phyloP scores from a whole-genome alignment of 2,113 vertebrate genomes.

The Mus pahari region DNA sequence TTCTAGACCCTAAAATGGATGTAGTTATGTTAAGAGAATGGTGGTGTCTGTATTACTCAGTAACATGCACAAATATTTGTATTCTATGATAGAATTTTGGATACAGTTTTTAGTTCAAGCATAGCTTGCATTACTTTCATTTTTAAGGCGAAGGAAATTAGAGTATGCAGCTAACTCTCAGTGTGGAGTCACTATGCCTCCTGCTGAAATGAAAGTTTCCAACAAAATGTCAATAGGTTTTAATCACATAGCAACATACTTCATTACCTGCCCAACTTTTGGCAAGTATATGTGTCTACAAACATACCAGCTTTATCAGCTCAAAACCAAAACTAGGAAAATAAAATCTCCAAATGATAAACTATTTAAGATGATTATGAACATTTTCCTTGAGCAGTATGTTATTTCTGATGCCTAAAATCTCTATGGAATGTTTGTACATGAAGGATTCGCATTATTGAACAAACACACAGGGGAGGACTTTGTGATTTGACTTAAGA shows the following conservation, averaged over 20 bases:
- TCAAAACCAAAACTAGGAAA: not conserved
- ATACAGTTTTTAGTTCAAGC: not conserved
- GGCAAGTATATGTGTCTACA: not conserved
- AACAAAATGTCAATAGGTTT: not conserved
- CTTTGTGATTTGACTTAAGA: not conserved
- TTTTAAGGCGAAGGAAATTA: not conserved
- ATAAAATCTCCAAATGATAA: not conserved
- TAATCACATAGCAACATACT: not conserved
- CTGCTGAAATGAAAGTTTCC: not conserved
- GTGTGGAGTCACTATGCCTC: not conserved
- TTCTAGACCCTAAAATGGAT: not conserved
- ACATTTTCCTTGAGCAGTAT: not conserved
- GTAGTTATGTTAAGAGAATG: not conserved
- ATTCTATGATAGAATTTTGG: not conserved
- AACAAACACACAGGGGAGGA: not conserved
- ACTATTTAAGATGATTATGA: not conserved
- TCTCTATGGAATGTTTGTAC: not conserved
- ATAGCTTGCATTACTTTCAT: not conserved
- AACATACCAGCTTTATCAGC: not conserved
- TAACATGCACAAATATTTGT: not conserved
- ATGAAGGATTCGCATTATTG: not conserved
- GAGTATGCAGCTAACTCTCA: not conserved
- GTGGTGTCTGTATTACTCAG: not conserved
- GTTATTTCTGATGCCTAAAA: not conserved
- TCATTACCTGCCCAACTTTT: not conserved